Percentiles rank a stretch among this genome's conserved stretches.
These are phyloP conservation scores for Caenorhabditis sp. DNA, from an alignment of 2,888 invertebrate genomes.

Conservation along the genomic window DNA sequence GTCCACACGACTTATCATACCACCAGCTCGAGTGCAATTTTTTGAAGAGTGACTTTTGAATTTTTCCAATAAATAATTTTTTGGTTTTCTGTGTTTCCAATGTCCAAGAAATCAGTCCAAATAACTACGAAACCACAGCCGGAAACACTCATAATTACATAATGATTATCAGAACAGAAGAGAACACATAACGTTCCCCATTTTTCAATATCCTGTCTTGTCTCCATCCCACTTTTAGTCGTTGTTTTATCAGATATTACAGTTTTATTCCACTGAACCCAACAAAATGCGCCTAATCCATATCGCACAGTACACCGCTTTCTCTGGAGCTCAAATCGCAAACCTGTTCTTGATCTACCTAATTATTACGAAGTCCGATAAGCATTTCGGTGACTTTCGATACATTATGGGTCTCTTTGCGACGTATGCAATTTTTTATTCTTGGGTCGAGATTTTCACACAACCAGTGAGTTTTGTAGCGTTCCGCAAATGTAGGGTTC, in stretches of 20 bases:
- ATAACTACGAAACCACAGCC: not conserved
- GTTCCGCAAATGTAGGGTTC: too few species aligned
- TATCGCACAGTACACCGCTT: conserved; percentile 12
- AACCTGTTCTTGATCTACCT: conserved; percentile 20
- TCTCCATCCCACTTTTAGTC: not conserved
- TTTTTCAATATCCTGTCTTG: not conserved
- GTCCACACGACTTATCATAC: not conserved
- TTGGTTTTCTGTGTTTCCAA: not conserved
- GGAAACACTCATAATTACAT: not conserved
- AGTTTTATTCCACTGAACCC: not conserved
- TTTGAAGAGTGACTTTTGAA: not conserved
- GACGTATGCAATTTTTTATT: conserved; percentile 34
- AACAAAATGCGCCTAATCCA: conserved; percentile 9
- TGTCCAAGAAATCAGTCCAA: not conserved
- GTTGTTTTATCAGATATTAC: too few species aligned
- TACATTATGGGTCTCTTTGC: conserved; percentile 35
- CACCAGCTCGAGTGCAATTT: conserved; percentile 2
- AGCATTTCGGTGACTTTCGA: conserved; percentile 33
- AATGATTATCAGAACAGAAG: not conserved
- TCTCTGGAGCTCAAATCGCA: conserved; percentile 23
- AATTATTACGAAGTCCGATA: conserved; percentile 24
- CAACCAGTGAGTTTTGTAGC: conserved; percentile 47
- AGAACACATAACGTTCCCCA: not conserved
- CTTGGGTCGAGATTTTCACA: conserved; percentile 48
- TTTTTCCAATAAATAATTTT: not conserved